Conservation (phyloP, 2,888 invertebrate genomes). For the Orchesellides sinensis region DNA sequence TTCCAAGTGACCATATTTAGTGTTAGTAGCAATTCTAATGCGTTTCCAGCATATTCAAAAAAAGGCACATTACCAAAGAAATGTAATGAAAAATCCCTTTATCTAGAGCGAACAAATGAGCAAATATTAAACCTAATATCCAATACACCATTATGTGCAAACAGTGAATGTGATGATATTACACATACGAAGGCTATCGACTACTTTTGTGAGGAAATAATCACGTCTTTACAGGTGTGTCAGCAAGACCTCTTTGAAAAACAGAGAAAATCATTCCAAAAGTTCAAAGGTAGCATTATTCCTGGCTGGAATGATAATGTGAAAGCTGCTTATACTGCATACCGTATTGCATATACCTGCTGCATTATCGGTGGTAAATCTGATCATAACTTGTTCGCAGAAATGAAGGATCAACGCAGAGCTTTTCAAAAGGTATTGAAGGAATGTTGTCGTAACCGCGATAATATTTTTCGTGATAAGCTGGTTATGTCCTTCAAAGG, state of each 20-base stretch:
- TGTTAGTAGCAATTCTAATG: too few relatives aligned
- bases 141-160: too few relatives aligned
- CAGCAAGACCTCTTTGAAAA: neutral
- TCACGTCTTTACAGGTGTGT: neutral
- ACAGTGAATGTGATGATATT: too few relatives aligned
- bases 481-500: neutral
- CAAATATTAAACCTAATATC: neutral
- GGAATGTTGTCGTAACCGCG: neutral
- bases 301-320: constrained; percentile 4
- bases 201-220: neutral
- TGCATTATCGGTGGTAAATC: neutral
- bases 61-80: too few relatives aligned
- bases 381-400: neutral
- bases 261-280: neutral
- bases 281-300: neutral
- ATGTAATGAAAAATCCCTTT: too few relatives aligned
- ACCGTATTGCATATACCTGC: neutral
- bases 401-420: neutral
- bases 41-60: neutral
- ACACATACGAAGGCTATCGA: too few relatives aligned
- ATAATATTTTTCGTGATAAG: neutral
- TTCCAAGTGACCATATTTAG: constrained; percentile 28
- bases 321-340: neutral
- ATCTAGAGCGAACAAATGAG: neutral
- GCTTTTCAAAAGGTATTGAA: neutral